phyloP scores from a whole-genome alignment of 1,140 invertebrate species.

The Papilio dardanus region DNA sequence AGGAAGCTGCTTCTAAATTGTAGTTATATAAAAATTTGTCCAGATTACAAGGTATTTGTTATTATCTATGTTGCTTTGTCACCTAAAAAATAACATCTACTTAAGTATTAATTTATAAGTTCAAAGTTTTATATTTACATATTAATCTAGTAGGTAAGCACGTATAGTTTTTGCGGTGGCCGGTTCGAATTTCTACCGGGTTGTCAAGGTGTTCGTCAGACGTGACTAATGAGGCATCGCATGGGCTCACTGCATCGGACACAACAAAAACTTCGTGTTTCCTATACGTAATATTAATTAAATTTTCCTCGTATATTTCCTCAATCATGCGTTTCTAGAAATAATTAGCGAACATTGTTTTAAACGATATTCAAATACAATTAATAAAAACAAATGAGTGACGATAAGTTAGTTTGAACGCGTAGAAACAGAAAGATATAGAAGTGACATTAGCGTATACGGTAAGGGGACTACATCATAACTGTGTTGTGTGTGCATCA shows the following conservation, averaged over 20 bases:
- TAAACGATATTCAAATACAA: conserved; percentile 1
- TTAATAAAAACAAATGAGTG: conserved; percentile 2
- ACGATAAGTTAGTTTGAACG: too few species aligned
- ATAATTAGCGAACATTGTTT: conserved; percentile 26
- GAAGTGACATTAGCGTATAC: too few species aligned
- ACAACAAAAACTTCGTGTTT: conserved; percentile 30
- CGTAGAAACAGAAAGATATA: too few species aligned
- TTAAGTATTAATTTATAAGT: not conserved
- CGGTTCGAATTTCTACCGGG: conserved; percentile 56
- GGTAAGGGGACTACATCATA: too few species aligned
- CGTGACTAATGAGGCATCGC: conserved; percentile 39
- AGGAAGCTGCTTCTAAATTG: too few species aligned
- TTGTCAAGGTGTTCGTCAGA: conserved; percentile 50
- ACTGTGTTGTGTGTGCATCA: too few species aligned
- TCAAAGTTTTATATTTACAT: not conserved
- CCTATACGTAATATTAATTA: conserved; percentile 7
- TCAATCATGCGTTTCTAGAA: conserved; percentile 18
- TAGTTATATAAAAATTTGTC: too few species aligned
- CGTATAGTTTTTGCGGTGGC: conserved; percentile 49
- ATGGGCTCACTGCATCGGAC: conserved; percentile 29
- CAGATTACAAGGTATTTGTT: too few species aligned
- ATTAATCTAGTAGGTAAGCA: conserved; percentile 17
- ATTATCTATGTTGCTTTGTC: too few species aligned
- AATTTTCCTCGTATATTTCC: conserved; percentile 30
- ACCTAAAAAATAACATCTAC: not conserved